phyloP scores from a whole-genome alignment of 2,113 vertebrate genomes.

The Pao palembangensis region DNA sequence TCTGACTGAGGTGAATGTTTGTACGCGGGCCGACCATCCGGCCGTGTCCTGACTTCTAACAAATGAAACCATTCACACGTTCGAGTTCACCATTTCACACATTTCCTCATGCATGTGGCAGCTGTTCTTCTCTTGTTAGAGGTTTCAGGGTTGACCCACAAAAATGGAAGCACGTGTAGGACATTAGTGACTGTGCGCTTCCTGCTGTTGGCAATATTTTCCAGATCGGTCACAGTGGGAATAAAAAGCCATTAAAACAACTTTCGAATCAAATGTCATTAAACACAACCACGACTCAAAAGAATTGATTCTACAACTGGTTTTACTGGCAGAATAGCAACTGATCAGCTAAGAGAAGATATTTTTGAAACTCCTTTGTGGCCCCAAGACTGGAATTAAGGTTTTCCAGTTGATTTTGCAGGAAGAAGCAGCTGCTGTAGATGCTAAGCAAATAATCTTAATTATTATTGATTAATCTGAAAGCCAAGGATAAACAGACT shows the following conservation, averaged over 20 bases:
- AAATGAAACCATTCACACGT: not conserved
- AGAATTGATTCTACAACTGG: not conserved
- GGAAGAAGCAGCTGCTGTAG: constrained; percentile 20
- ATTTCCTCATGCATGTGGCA: not conserved
- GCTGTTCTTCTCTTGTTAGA: not conserved
- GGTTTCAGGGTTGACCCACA: not conserved
- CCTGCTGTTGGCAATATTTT: too few species aligned
- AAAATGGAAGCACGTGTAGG: not conserved
- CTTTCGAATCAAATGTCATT: too few species aligned
- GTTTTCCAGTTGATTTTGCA: constrained; percentile 13
- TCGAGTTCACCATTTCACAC: not conserved
- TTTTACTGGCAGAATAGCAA: not conserved
- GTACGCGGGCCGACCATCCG: not conserved
- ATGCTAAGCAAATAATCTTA: constrained; percentile 8
- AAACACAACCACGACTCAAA: not conserved
- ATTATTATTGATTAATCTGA: constrained; percentile 2
- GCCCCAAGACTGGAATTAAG: constrained; percentile 1
- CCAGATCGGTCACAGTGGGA: too few species aligned
- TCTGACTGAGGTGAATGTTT: constrained; percentile 18
- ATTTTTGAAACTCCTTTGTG: not conserved
- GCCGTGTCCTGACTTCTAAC: not conserved
- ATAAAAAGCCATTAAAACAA: too few species aligned
- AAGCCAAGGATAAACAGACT: constrained; percentile 6
- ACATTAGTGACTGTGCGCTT: too few species aligned
- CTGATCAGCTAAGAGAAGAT: constrained; percentile 1